Base-by-base conservation (phyloP, 2,888 invertebrate species). In the Molanna angustata region DNA sequence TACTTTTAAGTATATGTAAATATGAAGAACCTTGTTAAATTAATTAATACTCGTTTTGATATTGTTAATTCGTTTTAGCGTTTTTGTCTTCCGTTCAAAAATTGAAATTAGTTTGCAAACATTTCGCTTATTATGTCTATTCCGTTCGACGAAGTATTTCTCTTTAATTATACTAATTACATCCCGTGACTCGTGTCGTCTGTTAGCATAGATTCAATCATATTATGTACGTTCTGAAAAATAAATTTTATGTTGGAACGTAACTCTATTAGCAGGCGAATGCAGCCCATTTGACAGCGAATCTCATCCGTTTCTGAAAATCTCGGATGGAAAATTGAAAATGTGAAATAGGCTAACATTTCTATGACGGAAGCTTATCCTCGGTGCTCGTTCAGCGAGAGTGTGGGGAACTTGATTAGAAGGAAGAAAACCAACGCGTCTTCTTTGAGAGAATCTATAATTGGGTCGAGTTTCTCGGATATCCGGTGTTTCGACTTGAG, bases 201-300 rank as follows among this genome's bases (percentile, higher is more conserved):
- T 27, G 6, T 27, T 4, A 27, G 11, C 4, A 27, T 27, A 27
- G 27, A 42, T 19, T 42, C 20, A 21, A 42, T 42, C 13, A 20
- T 13, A 20, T 21, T 4, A n/a, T n/a, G n/a, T n/a, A 7, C 13
- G 3, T n/a, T 20, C 22, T 18, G 13, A 39, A 42, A 20, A n/a
- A 42, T 42, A 11, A 9, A 14, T 41, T 41, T 42, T n/a, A n/a
- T 16, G 31, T 35, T 27, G 7, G 22, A 40, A 27, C n/a, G n/a
- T 20, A 20, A 48, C 40, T 21, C 19, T 18, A 40, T 40, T 40
- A 40, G 3, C 17, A 19, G 17, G 32, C n/a, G 17, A 41, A 27
- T 19, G 18, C 42, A 18, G 31, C 31, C 42, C 42, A 43, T 49
- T 49, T 49, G 49, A 42, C 49, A 49, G 49, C 41, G 39, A 49